Base-by-base conservation (phyloP, 2,113 vertebrate genomes). In the Labeo catla region DNA sequence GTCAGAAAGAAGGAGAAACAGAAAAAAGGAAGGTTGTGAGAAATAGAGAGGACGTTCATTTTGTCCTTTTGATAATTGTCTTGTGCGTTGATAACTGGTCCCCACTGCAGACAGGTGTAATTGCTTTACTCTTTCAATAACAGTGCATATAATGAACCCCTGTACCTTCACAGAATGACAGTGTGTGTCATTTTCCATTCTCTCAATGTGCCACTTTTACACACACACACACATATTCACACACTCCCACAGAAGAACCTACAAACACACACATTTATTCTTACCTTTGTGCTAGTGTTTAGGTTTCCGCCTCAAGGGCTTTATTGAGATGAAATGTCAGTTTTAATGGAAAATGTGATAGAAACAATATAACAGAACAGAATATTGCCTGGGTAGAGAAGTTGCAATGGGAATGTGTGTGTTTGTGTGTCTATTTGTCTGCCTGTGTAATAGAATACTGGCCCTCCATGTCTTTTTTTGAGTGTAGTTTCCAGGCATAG, bases 301-400 rank as follows among this genome's bases (percentile, higher is more conserved):
- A 89, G 81, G 84, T 89, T 93, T 54, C 76, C 89, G 79, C 94
- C 96, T 94, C 79, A 83, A 94, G 95, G 96, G 93, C 93, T 95
- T 95, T 94, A 94, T 95, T 95, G 95, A 94, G 95, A 96, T 95
- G 92, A 95, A 95, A 95, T 94, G 94, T 95, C 95, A 97, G 93
- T 94, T 95, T 96, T 96, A 96, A 96, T 95, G 95, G 95, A 93
- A 94, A 94, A 92, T 92, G 90, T 94, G 93, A 96, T 95, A 92
- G 94, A 95, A 93, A 92, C 93, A 93, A 93, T 94, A 94, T 92
- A 93, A 93, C 90, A 89, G 49, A 90, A 89, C 77, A 59, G 91
- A 94, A 93, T 91, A 91, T 92, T 92, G 92, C 87, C 86, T 84
- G 88, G 89, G 87, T 87, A 91, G 91, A 93, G 92, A 92, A 89